phyloP scores from a whole-genome alignment of 2,113 vertebrate genomes.

The Ageneiosus marmoratus region DNA sequence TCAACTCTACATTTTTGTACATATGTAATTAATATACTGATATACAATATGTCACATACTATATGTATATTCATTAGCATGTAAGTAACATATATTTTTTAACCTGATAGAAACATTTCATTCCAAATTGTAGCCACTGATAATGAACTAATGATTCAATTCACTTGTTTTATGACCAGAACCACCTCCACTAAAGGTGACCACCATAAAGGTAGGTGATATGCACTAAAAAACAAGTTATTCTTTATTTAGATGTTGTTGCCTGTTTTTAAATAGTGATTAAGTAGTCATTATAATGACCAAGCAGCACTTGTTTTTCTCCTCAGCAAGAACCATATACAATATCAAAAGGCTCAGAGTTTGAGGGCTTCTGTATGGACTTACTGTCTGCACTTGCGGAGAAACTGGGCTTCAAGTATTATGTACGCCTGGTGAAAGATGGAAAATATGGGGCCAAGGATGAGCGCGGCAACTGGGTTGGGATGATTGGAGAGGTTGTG shows the following conservation, averaged over 20 bases:
- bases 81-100: neutral
- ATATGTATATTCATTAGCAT: neutral
- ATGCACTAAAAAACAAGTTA: neutral
- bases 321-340: slow-evolving; percentile 80
- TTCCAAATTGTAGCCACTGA: neutral
- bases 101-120: neutral
- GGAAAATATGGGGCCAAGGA: slow-evolving; percentile 69
- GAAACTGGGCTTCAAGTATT: slow-evolving; percentile 77
- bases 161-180: slow-evolving; percentile 26
- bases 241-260: neutral
- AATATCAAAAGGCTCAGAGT: slow-evolving; percentile 69
- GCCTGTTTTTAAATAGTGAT: neutral
- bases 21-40: neutral
- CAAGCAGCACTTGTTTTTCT: neutral
- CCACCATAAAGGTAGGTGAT: slow-evolving; percentile 48
- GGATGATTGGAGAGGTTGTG: slow-evolving; percentile 84
- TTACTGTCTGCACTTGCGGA: slow-evolving; percentile 73
- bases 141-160: neutral
- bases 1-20: neutral
- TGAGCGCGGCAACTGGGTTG: slow-evolving; percentile 75
- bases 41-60: neutral
- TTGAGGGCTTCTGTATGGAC: slow-evolving; percentile 86
- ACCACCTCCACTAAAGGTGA: slow-evolving; percentile 44
- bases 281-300: neutral
- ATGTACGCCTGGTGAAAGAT: slow-evolving; percentile 78